Conservation (phyloP, 2,797 vertebrate species). For the Brotula barbata region DNA sequence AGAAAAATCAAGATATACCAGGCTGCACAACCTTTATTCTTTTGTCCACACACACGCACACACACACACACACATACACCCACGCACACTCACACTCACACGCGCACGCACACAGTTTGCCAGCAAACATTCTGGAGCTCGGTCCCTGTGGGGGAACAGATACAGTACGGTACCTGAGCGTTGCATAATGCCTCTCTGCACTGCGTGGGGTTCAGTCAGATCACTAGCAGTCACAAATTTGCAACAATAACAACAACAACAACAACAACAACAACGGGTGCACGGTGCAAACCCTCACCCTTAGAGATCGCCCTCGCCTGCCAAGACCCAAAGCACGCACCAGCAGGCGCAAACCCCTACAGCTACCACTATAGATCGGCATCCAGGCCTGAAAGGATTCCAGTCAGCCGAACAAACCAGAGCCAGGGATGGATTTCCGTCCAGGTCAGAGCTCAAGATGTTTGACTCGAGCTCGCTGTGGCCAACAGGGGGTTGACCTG, state of each 20-base stretch:
- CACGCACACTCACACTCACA: too few relatives aligned
- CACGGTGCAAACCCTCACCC: constrained; percentile 4
- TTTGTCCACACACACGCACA: constrained; percentile 13
- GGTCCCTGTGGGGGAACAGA: constrained; percentile 67
- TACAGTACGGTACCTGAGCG: constrained; percentile 51
- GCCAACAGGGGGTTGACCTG: constrained; percentile 46
- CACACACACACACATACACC: too few relatives aligned
- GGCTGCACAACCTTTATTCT: constrained; percentile 9
- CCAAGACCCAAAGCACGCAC: constrained; percentile 5
- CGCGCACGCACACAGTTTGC: too few relatives aligned
- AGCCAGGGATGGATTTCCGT: constrained; percentile 34
- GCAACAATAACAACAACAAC: constrained; percentile 19
- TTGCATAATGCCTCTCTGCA: constrained; percentile 64
- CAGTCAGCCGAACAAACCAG: constrained; percentile 5
- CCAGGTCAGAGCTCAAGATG: constrained; percentile 50
- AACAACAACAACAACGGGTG: too few relatives aligned
- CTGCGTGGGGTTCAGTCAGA: constrained; percentile 40
- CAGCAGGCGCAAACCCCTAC: constrained; percentile 18
- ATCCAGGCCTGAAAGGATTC: constrained; percentile 29
- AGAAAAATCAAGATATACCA: constrained; percentile 39
- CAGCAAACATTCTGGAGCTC: constrained; percentile 29
- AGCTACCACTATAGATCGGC: constrained; percentile 29
- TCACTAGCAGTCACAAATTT: constrained; percentile 31
- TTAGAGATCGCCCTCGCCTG: constrained; percentile 9
- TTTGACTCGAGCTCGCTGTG: constrained; percentile 37